A percentile compares a stretch with the other conserved stretches of the same genome.
phyloP scores from a whole-genome alignment of 2,797 vertebrate genomes.

The Anguilla anguilla region DNA sequence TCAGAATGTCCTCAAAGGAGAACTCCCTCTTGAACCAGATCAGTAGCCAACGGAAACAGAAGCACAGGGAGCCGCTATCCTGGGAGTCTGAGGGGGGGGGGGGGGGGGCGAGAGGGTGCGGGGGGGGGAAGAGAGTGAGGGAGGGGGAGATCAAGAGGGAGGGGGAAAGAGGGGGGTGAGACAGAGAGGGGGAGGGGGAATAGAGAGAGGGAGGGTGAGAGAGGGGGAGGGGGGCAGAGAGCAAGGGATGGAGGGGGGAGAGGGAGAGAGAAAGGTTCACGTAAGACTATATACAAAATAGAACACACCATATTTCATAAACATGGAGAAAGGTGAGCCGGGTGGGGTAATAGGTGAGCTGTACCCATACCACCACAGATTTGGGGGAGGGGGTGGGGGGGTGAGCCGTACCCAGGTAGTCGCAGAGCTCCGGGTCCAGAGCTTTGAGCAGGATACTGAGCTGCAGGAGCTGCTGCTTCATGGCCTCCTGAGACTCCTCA shows the following conservation, averaged over 20 bases:
- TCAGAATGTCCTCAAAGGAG: conserved; percentile 85
- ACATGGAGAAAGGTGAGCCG: too few relatives aligned
- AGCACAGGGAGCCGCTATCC: conserved; percentile 88
- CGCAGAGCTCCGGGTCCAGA: conserved; percentile 85
- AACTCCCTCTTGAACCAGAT: conserved; percentile 95
- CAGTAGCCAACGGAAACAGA: conserved; percentile 92
- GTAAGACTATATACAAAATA: too few relatives aligned
- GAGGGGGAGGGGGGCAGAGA: too few relatives aligned
- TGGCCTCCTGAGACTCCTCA: conserved; percentile 91
- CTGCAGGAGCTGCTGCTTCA: conserved; percentile 88
- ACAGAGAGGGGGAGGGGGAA: background rate
- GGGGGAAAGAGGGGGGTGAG: background rate
- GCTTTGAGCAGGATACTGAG: conserved; percentile 82
- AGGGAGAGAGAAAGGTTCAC: too few relatives aligned
- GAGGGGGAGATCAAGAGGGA: too few relatives aligned
- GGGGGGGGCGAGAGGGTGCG: background rate
- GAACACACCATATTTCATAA: too few relatives aligned
- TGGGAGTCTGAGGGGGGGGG: conserved; percentile 77
- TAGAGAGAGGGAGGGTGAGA: background rate
- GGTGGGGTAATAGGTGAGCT: background rate
- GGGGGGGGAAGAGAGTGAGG: background rate
- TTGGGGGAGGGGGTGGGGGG: background rate
- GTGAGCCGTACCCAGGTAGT: conserved; percentile 80
- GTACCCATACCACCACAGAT: background rate
- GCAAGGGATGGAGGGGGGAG: too few relatives aligned